Base-by-base conservation (phyloP, 1,140 invertebrate species). In the Trachymyrmex cornetzi region DNA sequence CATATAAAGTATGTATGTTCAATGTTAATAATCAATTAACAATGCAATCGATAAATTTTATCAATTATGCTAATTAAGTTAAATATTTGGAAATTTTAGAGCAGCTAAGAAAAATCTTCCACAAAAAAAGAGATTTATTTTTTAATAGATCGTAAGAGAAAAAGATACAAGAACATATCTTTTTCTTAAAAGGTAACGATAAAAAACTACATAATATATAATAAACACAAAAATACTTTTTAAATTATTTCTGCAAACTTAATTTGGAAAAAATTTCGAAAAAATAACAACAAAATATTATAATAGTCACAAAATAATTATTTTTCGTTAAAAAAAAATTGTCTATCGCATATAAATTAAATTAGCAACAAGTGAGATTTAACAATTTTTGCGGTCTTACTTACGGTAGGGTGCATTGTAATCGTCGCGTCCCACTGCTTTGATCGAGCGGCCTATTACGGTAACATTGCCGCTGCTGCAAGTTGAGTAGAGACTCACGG, bases 401-500 rank as follows among this genome's bases (percentile, higher is more conserved):
- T 95, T 93, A 95, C 95, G 94, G 91, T 93, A 95, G 90, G 94
- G 93, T 91, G 94, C 94, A 91, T 94, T 95, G 86, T 92, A 75
- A 87, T 94, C 93, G 89, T 93, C 88, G 85, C 94, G 94, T 80
- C 92, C 93, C 87, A 91, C 86, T 88, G 95, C 93, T 92, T 92
- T 95, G 90, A 95, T 92, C 88, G 89, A 90, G 90, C 94, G 94
- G 90, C 93, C 93, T 86, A 93, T 94, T 89, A 96, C 95, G 90
- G 95, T 95, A 89, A 96, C 94, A 91, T 96, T 94, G 90, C 95
- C 95, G 94, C 95, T 95, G 93, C 95, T 96, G 94, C 96, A 96
- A 92, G 95, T 95, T 93, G 96, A 96, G 96, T 96, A 97, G 89
- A 97, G 96, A 94, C 96, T 96, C 93, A 97, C 96, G 94, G 96